Evolutionary conservation across 2,797 vertebrate species (phyloP), one percentile per base, ranked within the genome.

Genomic region (Siniperca scherzeri): DNA sequence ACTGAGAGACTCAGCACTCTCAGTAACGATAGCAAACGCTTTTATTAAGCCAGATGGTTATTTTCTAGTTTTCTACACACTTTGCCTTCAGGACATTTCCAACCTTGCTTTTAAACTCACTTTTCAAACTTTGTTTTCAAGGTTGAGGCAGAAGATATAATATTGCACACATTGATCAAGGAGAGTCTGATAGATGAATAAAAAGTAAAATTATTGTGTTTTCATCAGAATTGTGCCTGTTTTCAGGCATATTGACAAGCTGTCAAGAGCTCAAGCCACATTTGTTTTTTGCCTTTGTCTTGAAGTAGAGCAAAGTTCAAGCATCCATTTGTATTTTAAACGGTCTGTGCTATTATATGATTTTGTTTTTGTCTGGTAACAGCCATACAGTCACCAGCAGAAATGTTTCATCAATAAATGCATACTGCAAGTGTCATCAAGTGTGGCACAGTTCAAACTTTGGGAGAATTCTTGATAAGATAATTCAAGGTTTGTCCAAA

Each of bases 21-120:
- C 74, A 74, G 44, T 59, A 73, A 89, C 57, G 14, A 77, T n/a
- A 70, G 40, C 65, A 84, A 80, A 81, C 25, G 55, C 78, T 87
- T 79, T 86, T 77, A 81, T 78, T 60, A 60, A 55, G 38, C 42
- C 86, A 94, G 75, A 87, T 88, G 87, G 79, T 77, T 42, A 70
- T 74, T 86, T 90, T 90, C 69, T 78, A 80, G 70, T 80, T 82
- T 73, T 55, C 79, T 48, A 70, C 36, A 65, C 74, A 62, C 19
- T 70, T 55, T 22, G 50, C 46, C 55, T 71, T 48, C 78, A 70
- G 83, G 52, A 82, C 62, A 80, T 68, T 3, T 53, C 21, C 50
- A 57, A 61, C 56, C 52, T 59, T 69, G 16, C 10, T 74, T 75
- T 78, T 70, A 79, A 79, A 65, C 2, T 68, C 27, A 40, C 50